A percentile compares a stretch with the other conserved stretches of the same genome.
Evolutionary conservation across 2,888 invertebrate genomes (phyloP).

Genomic region (Cotesia congregata): DNA sequence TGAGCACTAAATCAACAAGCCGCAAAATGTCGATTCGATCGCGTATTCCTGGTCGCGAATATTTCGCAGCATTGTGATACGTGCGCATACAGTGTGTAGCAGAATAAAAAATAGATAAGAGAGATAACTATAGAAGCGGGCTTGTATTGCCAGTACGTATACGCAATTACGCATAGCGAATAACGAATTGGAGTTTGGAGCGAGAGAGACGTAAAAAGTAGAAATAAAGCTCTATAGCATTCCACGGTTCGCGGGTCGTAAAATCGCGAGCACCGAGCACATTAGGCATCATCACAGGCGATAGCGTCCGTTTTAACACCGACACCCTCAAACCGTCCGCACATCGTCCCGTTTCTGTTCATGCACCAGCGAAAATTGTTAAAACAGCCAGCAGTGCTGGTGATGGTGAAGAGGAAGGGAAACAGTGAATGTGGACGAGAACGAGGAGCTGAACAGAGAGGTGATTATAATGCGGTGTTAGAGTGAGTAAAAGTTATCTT

Average conservation of each 20-base stretch:
- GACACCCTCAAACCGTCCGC: slow-evolving; percentile 14
- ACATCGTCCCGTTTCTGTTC: background rate
- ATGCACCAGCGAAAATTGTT: background rate
- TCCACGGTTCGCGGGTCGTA: slow-evolving; percentile 51
- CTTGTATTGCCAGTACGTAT: background rate
- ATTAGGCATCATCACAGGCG: slow-evolving; percentile 59
- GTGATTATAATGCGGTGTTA: background rate
- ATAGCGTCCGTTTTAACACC: slow-evolving; percentile 59
- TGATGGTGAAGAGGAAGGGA: background rate
- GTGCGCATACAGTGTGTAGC: slow-evolving; percentile 1
- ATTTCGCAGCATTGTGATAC: slow-evolving; percentile 8
- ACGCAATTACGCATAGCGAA: background rate
- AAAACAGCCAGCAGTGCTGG: background rate
- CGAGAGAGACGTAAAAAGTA: slow-evolving; percentile 15
- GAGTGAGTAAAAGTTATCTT: too few species aligned
- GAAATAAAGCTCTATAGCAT: background rate
- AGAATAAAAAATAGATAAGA: background rate
- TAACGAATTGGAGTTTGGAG: background rate
- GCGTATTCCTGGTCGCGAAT: slow-evolving; percentile 14
- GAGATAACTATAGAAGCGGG: background rate
- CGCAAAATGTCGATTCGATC: slow-evolving; percentile 34
- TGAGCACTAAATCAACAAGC: slow-evolving; percentile 30
- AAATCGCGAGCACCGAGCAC: slow-evolving; percentile 53
- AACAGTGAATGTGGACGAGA: background rate
- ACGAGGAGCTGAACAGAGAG: too few species aligned